Percentiles rank a stretch among this genome's conserved stretches.
Conservation (phyloP, 2,888 invertebrate species). For the Electrophaes corylata region DNA sequence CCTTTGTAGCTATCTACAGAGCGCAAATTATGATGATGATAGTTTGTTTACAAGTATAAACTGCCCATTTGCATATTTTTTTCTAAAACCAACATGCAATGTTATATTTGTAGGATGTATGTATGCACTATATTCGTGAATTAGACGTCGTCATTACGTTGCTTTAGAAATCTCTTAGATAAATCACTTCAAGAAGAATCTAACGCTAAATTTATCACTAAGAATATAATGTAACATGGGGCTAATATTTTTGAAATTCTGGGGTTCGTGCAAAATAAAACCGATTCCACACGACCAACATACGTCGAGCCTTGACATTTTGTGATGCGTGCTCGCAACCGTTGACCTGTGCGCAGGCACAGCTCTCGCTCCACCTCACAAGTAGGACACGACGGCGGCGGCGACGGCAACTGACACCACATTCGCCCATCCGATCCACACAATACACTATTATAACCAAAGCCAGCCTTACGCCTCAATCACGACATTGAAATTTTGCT, state of each 20-base stretch:
- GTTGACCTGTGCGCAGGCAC: slow-evolving; percentile 59
- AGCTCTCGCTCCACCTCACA: slow-evolving; percentile 56
- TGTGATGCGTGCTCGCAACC: slow-evolving; percentile 59
- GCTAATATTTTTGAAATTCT: neutral
- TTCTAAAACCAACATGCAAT: too few species aligned
- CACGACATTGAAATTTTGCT: slow-evolving; percentile 68
- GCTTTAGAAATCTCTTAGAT: neutral
- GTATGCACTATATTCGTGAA: too few species aligned
- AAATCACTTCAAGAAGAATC: too few species aligned
- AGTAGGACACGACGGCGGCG: slow-evolving; percentile 53
- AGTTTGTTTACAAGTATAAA: too few species aligned
- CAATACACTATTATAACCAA: slow-evolving; percentile 70
- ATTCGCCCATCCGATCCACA: slow-evolving; percentile 65
- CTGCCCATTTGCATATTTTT: too few species aligned
- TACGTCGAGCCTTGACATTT: slow-evolving; percentile 69
- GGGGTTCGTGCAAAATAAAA: slow-evolving; percentile 12
- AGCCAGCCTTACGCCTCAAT: slow-evolving; percentile 59
- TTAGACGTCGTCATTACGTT: too few species aligned
- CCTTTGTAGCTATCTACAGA: too few species aligned
- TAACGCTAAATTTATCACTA: too few species aligned
- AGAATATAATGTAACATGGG: neutral
- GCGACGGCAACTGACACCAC: slow-evolving; percentile 45
- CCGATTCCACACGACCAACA: slow-evolving; percentile 42
- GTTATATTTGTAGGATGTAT: too few species aligned
- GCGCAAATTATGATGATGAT: too few species aligned